phyloP scores from a whole-genome alignment of 2,888 invertebrate species.

The Minunthozetes semirufus region DNA sequence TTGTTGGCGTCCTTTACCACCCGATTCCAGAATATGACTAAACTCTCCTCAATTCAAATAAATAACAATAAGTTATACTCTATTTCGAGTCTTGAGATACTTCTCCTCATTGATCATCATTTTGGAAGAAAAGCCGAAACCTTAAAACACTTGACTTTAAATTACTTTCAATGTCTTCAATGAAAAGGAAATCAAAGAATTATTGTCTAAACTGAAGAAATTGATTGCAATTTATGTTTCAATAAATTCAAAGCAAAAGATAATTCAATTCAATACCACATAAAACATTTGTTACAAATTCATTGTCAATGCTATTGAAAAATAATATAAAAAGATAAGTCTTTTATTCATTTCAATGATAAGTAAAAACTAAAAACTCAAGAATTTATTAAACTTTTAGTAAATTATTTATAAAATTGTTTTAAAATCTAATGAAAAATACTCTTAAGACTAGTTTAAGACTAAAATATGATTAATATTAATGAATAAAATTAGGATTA shows the following conservation, averaged over 20 bases:
- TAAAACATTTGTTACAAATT: background rate
- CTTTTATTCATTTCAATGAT: background rate
- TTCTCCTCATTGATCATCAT: too few relatives aligned
- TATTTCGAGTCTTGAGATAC: too few relatives aligned
- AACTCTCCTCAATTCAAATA: background rate
- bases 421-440: background rate
- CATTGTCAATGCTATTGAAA: slow-evolving; percentile 3
- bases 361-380: background rate
- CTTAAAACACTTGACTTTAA: background rate
- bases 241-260: background rate
- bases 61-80: background rate
- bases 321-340: background rate
- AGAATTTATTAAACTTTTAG: background rate
- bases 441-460: background rate
- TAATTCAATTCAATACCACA: background rate
- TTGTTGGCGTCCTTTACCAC: background rate
- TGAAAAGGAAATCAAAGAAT: background rate
- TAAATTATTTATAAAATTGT: background rate
- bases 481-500: background rate
- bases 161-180: background rate
- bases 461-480: background rate
- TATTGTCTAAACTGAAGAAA: background rate
- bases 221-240: background rate
- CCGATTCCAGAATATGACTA: background rate
- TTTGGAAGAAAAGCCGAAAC: background rate